Conservation (phyloP, 2,888 invertebrate species). For the Dasypolia templi region DNA sequence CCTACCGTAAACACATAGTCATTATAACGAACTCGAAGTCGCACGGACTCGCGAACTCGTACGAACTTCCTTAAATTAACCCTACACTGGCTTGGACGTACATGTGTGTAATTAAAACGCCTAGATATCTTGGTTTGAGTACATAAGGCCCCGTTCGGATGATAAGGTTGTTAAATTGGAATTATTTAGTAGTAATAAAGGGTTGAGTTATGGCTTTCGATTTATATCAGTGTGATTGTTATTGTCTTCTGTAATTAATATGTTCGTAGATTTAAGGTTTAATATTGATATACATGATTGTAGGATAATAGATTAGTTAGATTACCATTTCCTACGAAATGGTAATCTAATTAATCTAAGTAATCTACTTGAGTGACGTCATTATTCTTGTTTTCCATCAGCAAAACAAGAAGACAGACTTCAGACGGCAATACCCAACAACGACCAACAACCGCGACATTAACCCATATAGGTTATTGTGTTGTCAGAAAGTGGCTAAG, state of each 20-base stretch:
- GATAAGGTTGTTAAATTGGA: conserved; percentile 53
- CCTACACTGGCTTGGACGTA: conserved; percentile 60
- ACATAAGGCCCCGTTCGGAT: conserved; percentile 35
- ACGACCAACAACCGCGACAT: no score
- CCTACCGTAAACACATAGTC: conserved; percentile 58
- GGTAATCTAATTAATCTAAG: conserved; percentile 18
- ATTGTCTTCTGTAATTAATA: conserved; percentile 35
- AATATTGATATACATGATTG: conserved; percentile 35
- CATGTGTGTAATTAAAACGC: conserved; percentile 63
- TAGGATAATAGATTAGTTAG: no score
- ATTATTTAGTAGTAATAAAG: conserved; percentile 41
- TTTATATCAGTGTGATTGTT: conserved; percentile 44
- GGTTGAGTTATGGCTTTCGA: conserved; percentile 46
- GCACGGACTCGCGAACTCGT: conserved; percentile 57
- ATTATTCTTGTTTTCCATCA: no score
- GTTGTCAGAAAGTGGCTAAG: neutral
- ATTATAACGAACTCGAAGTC: conserved; percentile 63
- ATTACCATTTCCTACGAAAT: no score
- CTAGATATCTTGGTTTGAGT: conserved; percentile 57
- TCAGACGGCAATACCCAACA: no score
- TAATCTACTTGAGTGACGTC: neutral
- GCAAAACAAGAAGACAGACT: no score
- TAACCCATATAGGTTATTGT: neutral
- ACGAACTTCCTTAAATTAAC: conserved; percentile 73
- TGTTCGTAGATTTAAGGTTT: conserved; percentile 26